Percentiles rank a stretch among this genome's conserved stretches.
phyloP scores from a whole-genome alignment of 23 tunicate species.

The Halocynthia roretzi region DNA sequence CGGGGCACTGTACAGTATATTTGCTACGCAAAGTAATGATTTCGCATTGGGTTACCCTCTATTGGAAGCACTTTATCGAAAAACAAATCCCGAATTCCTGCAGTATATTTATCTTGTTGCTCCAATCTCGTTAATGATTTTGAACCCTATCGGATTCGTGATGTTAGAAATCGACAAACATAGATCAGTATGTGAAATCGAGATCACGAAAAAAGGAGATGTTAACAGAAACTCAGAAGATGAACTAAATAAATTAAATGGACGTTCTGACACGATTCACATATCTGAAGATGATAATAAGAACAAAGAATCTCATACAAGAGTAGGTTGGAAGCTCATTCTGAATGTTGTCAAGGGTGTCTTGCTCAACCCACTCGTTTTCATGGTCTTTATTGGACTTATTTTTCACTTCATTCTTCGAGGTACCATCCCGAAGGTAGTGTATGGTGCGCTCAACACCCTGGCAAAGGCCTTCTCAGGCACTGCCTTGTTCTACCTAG shows the following conservation, averaged over 20 bases:
- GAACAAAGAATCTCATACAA: not conserved
- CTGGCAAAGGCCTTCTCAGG: constrained; percentile 68
- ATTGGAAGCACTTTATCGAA: constrained; percentile 52
- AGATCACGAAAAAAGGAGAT: not conserved
- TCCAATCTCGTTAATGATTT: constrained; percentile 59
- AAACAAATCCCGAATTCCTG: constrained; percentile 56
- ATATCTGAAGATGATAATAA: not conserved
- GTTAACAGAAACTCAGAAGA: not conserved
- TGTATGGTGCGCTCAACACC: constrained; percentile 29
- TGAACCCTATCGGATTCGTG: constrained; percentile 80
- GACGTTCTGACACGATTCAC: not conserved
- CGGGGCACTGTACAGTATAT: constrained; percentile 73
- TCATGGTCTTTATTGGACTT: constrained; percentile 89
- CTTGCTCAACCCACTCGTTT: constrained; percentile 55
- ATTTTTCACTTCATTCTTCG: constrained; percentile 74
- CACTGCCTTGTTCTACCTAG: constrained; percentile 82
- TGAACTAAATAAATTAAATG: not conserved
- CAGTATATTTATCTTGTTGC: constrained; percentile 86
- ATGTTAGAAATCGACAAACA: constrained; percentile 70
- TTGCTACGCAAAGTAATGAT: constrained; percentile 89
- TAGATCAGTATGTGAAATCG: constrained; percentile 16
- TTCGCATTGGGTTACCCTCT: constrained; percentile 91
- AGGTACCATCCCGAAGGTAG: constrained; percentile 42
- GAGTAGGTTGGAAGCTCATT: not conserved
- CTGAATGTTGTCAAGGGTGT: constrained; percentile 32